phyloP scores from a whole-genome alignment of 2,888 invertebrate species.

The Drosophila kanekoi region DNA sequence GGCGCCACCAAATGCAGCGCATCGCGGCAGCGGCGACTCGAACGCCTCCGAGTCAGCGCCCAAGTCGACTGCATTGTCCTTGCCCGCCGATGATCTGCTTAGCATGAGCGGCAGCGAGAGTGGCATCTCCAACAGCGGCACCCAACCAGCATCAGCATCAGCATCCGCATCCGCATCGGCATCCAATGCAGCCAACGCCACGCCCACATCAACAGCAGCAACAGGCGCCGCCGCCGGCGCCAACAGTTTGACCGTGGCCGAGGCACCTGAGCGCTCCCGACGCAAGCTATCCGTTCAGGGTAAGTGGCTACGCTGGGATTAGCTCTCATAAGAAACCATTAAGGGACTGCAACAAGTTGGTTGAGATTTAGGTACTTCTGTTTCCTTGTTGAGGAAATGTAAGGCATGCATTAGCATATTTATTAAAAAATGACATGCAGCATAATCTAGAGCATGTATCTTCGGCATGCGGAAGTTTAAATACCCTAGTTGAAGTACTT shows the following conservation, averaged over 20 bases:
- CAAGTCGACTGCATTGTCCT: constrained; percentile 80
- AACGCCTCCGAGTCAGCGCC: constrained; percentile 61
- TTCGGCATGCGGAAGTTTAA: too few species aligned
- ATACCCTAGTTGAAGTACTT: too few species aligned
- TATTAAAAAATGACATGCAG: too few species aligned
- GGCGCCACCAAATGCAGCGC: constrained; percentile 35
- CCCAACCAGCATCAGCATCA: constrained; percentile 15
- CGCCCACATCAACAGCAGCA: constrained; percentile 53
- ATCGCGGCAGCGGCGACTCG: constrained; percentile 72
- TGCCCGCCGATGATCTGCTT: constrained; percentile 72
- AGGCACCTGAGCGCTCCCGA: constrained; percentile 80
- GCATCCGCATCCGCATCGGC: too few species aligned
- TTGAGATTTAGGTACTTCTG: too few species aligned
- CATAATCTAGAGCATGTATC: too few species aligned
- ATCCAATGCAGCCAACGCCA: constrained; percentile 37
- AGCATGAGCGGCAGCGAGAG: constrained; percentile 77
- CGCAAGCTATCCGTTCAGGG: constrained; percentile 85
- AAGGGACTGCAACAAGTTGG: not conserved
- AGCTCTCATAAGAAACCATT: not conserved
- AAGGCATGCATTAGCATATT: too few species aligned
- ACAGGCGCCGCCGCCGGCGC: constrained; percentile 32
- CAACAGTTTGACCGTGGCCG: constrained; percentile 74
- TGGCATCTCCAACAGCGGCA: constrained; percentile 65
- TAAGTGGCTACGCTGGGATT: constrained; percentile 42
- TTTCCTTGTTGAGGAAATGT: too few species aligned